Evolutionary conservation across 2,888 invertebrate species (phyloP).

Genomic region (Cylindroiulus punctatus): DNA sequence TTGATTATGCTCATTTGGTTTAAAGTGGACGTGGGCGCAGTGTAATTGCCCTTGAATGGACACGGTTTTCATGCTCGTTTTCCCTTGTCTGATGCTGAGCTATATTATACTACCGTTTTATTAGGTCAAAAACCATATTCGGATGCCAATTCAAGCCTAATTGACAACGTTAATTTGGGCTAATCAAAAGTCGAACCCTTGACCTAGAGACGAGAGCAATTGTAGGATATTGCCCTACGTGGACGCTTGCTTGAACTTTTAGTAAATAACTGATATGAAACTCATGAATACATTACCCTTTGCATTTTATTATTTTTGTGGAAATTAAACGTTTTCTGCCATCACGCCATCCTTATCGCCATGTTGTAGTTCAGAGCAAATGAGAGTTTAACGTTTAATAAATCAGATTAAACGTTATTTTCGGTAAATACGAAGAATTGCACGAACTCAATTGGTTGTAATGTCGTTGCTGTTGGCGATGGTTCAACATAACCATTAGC

Average conservation of each 20-base stretch:
- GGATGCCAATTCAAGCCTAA: neutral
- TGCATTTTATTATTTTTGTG: neutral
- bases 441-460: neutral
- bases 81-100: neutral
- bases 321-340: neutral
- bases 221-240: neutral
- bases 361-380: neutral
- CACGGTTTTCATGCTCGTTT: constrained; percentile 24
- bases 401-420: constrained; percentile 27
- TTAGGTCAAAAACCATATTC: constrained; percentile 21
- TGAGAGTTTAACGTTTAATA: neutral
- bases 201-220: constrained; percentile 39
- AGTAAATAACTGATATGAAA: neutral
- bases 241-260: neutral
- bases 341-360: constrained; percentile 18
- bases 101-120: constrained; percentile 14
- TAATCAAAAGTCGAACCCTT: constrained; percentile 43
- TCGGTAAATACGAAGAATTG: constrained; percentile 4
- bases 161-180: constrained; percentile 23
- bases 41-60: constrained; percentile 38
- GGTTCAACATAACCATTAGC: neutral
- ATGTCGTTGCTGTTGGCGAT: neutral
- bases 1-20: neutral
- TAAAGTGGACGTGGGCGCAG: constrained; percentile 2
- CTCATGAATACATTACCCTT: neutral